These are phyloP conservation scores for Corythornis madagascariensis DNA, from an alignment of 2,113 vertebrate genomes.

Conservation along the genomic window DNA sequence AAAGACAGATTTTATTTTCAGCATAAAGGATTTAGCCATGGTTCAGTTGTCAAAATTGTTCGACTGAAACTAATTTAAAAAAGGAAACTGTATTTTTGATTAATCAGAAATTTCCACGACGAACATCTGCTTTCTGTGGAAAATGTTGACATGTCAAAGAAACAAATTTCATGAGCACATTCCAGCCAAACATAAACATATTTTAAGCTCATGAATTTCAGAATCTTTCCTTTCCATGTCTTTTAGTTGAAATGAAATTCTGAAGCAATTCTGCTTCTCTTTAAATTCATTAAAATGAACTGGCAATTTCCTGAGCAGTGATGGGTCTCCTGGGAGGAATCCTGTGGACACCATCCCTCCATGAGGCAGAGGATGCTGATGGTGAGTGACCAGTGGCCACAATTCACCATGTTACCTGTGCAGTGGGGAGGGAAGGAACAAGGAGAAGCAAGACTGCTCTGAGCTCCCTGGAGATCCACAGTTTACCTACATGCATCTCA, in stretches of 20 bases:
- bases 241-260: not conserved
- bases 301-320: not conserved
- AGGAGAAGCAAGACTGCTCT: not conserved
- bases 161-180: not conserved
- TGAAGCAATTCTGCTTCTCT: not conserved
- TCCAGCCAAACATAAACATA: not conserved
- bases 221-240: not conserved
- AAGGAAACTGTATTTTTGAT: conserved; percentile 48
- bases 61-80: conserved; percentile 11
- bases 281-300: not conserved
- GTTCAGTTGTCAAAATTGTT: conserved; percentile 32
- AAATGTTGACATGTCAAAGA: conserved; percentile 40
- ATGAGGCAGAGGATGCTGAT: not conserved
- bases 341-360: not conserved
- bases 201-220: not conserved
- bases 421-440: not conserved
- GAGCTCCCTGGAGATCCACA: not conserved
- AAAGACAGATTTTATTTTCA: conserved; percentile 40
- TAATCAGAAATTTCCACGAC: conserved; percentile 44
- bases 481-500: not conserved
- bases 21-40: conserved; percentile 27
- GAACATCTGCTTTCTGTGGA: conserved; percentile 52
- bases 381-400: too few relatives aligned
- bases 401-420: not conserved
- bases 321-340: not conserved